phyloP scores from a whole-genome alignment of 2,888 invertebrate genomes.

The Luperina testacea region DNA sequence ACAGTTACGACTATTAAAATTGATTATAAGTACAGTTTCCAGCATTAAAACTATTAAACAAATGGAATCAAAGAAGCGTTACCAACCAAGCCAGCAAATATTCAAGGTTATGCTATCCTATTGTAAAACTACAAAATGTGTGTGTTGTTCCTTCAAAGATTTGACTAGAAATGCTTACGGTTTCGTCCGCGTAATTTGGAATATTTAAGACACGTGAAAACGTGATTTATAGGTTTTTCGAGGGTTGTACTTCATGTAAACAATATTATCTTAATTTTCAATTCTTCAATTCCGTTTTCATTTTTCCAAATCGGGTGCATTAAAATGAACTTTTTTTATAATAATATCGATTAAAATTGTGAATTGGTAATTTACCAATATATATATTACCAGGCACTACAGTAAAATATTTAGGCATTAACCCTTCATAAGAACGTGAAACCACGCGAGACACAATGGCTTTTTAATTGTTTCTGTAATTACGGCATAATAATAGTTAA shows the following conservation, averaged over 20 bases:
- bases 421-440: not conserved
- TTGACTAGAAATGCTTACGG: conserved; percentile 55
- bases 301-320: not conserved
- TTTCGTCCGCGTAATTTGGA: conserved; percentile 29
- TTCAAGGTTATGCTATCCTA: conserved; percentile 15
- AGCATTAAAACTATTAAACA: conserved; percentile 23
- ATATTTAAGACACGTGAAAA: conserved; percentile 17
- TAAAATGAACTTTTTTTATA: not conserved
- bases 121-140: not conserved
- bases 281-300: conserved; percentile 12
- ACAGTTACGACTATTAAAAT: conserved; percentile 18
- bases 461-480: not conserved
- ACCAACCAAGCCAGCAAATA: conserved; percentile 4
- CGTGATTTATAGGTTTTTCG: not conserved
- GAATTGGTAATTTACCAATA: conserved; percentile 10
- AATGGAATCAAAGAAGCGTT: conserved; percentile 25
- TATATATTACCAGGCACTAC: conserved; percentile 24
- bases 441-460: not conserved
- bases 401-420: conserved; percentile 46
- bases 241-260: not conserved
- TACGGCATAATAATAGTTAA: not conserved
- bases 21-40: conserved; percentile 38
- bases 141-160: conserved; percentile 22
- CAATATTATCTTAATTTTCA: not conserved
- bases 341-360: conserved; percentile 13